A percentile compares a stretch with the other conserved stretches of the same genome.
Evolutionary conservation across 1,140 invertebrate species (phyloP).

Genomic region (Lepidurus arcticus): DNA sequence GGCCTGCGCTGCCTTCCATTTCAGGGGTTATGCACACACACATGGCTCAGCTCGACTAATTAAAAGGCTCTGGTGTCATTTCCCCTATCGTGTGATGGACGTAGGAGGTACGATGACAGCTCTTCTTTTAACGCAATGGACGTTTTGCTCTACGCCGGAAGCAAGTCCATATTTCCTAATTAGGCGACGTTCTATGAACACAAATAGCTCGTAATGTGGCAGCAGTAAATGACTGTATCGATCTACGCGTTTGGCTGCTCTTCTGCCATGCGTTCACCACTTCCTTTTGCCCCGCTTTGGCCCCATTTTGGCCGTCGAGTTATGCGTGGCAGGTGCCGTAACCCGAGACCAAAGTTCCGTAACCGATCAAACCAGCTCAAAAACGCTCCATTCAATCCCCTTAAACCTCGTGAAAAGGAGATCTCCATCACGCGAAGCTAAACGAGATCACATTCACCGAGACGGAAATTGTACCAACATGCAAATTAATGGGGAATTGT

Average conservation of each 20-base stretch:
- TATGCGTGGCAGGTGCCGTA: too few relatives aligned
- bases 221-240: constrained; percentile 10
- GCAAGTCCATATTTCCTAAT: neutral
- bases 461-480: too few relatives aligned
- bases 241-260: neutral
- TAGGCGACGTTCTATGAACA: neutral
- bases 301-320: too few relatives aligned
- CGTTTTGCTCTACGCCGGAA: neutral
- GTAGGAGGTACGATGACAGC: neutral
- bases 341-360: too few relatives aligned
- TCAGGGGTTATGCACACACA: neutral
- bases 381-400: too few relatives aligned
- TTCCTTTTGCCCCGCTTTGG: neutral
- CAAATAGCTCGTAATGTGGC: constrained; percentile 10
- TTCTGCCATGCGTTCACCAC: neutral
- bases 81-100: neutral
- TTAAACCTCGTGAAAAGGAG: too few relatives aligned
- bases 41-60: neutral
- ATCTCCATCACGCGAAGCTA: too few relatives aligned
- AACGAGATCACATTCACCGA: too few relatives aligned
- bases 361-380: too few relatives aligned
- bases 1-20: neutral
- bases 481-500: too few relatives aligned
- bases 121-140: neutral
- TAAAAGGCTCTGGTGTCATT: neutral